Conservation (phyloP, 2,888 invertebrate genomes). For the Eupithecia subfuscata region DNA sequence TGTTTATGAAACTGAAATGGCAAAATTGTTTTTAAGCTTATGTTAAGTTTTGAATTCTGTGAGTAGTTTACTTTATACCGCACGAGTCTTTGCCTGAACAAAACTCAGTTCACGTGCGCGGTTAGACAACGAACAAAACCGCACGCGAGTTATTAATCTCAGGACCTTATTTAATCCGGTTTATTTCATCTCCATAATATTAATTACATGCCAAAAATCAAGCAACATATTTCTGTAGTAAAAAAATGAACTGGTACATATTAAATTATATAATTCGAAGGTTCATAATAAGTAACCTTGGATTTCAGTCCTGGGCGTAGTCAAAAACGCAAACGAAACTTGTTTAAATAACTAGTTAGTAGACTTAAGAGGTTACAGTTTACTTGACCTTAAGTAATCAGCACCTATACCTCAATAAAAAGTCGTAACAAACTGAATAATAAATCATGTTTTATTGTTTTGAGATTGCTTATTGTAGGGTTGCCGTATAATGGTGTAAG, state of each 20-base stretch:
- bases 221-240: background rate
- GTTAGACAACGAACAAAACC: background rate
- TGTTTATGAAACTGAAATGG: constrained; percentile 31
- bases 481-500: background rate
- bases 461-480: background rate
- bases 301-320: constrained; percentile 5
- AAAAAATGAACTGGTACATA: background rate
- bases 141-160: no score
- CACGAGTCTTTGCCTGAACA: no score
- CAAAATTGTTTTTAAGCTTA: constrained; percentile 2
- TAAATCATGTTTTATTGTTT: constrained; percentile 10
- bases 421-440: constrained; percentile 1
- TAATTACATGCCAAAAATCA: background rate
- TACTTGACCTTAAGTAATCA: constrained; percentile 21
- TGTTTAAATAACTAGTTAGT: constrained; percentile 2
- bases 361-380: constrained; percentile 13
- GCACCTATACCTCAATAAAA: constrained; percentile 6
- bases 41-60: background rate
- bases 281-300: constrained; percentile 17
- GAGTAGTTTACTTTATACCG: no score
- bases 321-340: constrained; percentile 15
- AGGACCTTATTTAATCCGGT: background rate
- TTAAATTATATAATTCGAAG: background rate
- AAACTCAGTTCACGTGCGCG: no score
- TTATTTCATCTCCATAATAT: constrained; percentile 2